Conservation (phyloP, 1,140 invertebrate genomes). For the Drosophila arizonae region DNA sequence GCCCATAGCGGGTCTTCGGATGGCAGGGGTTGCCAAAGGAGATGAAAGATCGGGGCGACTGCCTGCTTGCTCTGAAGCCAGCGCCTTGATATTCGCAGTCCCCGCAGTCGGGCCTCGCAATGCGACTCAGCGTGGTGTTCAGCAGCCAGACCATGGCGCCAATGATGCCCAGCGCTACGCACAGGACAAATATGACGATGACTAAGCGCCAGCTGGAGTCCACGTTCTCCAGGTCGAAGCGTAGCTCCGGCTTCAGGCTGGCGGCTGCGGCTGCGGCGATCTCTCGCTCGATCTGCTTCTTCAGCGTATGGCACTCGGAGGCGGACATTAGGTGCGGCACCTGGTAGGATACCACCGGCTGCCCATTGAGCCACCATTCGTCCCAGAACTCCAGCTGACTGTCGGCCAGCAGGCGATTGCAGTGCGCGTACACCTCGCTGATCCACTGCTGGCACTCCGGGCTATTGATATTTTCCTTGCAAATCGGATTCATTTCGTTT, state of each 20-base stretch:
- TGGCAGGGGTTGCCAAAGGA: slow-evolving; percentile 19
- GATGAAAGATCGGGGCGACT: slow-evolving; percentile 28
- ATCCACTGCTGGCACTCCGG: slow-evolving; percentile 56
- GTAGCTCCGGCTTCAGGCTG: not conserved
- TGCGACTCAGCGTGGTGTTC: slow-evolving; percentile 13
- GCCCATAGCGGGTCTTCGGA: slow-evolving; percentile 4
- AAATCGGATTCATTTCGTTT: slow-evolving; percentile 54
- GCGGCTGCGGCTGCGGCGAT: not conserved
- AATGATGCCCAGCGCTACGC: slow-evolving; percentile 2
- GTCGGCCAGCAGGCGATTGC: slow-evolving; percentile 32
- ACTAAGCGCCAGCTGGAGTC: slow-evolving; percentile 2
- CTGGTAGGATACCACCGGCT: slow-evolving; percentile 16
- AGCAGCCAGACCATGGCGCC: slow-evolving; percentile 16
- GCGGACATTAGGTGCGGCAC: slow-evolving; percentile 44
- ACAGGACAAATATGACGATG: not conserved
- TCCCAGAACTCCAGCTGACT: slow-evolving; percentile 50
- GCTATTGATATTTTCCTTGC: slow-evolving; percentile 39
- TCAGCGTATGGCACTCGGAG: slow-evolving; percentile 51
- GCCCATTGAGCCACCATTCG: slow-evolving; percentile 52
- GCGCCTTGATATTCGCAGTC: not conserved
- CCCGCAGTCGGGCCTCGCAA: not conserved
- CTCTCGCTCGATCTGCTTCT: slow-evolving; percentile 30
- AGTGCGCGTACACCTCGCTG: slow-evolving; percentile 40
- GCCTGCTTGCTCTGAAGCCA: not conserved
- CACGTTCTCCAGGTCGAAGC: not conserved